Percentiles rank a stretch among this genome's conserved stretches.
Evolutionary conservation across 2,113 vertebrate species (phyloP).

Genomic region (Silurus meridionalis): DNA sequence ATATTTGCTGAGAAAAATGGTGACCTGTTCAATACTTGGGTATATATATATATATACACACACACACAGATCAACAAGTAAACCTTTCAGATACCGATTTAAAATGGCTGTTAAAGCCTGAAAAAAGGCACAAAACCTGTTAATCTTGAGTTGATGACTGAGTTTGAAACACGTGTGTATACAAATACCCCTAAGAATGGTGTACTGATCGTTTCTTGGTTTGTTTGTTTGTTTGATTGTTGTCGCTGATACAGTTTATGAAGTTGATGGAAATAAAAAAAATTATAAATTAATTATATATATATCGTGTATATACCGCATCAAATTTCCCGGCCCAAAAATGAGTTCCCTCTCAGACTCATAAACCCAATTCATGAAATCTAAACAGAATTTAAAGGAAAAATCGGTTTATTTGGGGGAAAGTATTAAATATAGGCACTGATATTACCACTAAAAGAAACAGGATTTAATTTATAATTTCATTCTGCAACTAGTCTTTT

Average conservation of each 20-base stretch:
- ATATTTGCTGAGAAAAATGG: no score
- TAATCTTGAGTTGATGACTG: not conserved
- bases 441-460: not conserved
- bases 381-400: not conserved
- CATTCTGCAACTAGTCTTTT: not conserved
- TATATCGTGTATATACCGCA: no score
- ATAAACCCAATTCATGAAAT: not conserved
- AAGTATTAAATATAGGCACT: not conserved
- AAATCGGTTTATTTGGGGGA: not conserved
- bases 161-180: not conserved
- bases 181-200: not conserved
- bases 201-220: not conserved
- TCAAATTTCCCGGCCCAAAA: not conserved
- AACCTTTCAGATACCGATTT: not conserved
- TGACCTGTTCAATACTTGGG: no score
- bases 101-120: not conserved
- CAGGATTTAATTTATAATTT: not conserved
- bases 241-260: not conserved
- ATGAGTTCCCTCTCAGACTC: not conserved
- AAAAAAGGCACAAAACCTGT: not conserved
- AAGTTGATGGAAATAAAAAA: not conserved
- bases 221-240: not conserved
- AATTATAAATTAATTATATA: no score
- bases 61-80: not conserved
- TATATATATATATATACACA: no score